phyloP scores from a whole-genome alignment of 2,113 vertebrate species.

The Turnix velox region DNA sequence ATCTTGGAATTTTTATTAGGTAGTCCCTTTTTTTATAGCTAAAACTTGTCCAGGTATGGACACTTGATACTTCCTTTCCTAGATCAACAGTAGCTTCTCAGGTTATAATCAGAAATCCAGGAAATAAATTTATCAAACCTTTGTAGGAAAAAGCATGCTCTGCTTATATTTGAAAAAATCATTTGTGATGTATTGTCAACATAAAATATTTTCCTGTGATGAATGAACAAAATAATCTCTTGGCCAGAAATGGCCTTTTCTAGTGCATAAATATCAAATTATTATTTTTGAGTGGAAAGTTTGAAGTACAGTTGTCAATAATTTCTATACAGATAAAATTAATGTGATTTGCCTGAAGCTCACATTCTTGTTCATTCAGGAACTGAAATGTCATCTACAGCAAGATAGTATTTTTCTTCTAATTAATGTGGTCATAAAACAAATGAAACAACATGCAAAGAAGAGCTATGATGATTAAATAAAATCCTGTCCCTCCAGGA shows the following conservation, averaged over 20 bases:
- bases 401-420: slow-evolving; percentile 25
- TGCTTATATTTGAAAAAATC: not conserved
- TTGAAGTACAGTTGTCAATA: slow-evolving; percentile 1
- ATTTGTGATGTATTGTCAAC: not conserved
- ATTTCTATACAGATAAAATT: slow-evolving; percentile 30
- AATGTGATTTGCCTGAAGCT: slow-evolving; percentile 24
- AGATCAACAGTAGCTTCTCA: not conserved
- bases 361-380: slow-evolving; percentile 25
- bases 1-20: not conserved
- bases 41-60: not conserved
- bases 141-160: not conserved
- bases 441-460: slow-evolving; percentile 21
- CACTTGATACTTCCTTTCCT: not conserved
- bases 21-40: not conserved
- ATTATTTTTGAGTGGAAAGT: not conserved
- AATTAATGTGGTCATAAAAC: slow-evolving; percentile 26
- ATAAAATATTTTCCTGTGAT: not conserved
- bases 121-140: not conserved
- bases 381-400: slow-evolving; percentile 35
- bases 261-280: not conserved
- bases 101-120: not conserved
- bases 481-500: slow-evolving; percentile 30
- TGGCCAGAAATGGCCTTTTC: slow-evolving; percentile 32
- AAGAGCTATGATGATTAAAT: slow-evolving; percentile 25
- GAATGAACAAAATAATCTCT: not conserved